Evolutionary conservation across 2,888 invertebrate species (phyloP).

Genomic region (Ferrisia virgata): DNA sequence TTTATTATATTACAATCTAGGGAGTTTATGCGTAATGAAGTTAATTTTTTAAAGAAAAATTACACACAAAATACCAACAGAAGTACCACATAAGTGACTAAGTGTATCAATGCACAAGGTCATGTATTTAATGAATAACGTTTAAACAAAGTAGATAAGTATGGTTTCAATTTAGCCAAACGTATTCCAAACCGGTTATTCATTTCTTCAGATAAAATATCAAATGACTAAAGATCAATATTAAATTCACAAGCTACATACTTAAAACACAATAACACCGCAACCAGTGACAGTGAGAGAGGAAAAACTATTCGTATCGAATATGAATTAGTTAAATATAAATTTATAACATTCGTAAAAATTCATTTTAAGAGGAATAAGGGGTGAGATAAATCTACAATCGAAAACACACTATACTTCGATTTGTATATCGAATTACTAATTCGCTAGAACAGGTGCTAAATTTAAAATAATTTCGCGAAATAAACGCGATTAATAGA

Average conservation of each 20-base stretch:
- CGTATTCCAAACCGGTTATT: slow-evolving; percentile 20
- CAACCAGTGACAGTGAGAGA: neutral
- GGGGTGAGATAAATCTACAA: slow-evolving; percentile 21
- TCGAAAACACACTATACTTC: neutral
- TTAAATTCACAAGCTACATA: neutral
- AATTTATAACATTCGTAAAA: neutral
- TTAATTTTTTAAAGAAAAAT: slow-evolving; percentile 3
- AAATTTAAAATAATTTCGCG: neutral
- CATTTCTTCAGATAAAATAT: slow-evolving; percentile 8
- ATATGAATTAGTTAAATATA: neutral
- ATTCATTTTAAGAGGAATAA: neutral
- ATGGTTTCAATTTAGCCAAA: slow-evolving; percentile 5
- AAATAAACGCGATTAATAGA: neutral
- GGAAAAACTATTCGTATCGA: neutral
- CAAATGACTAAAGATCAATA: slow-evolving; percentile 25
- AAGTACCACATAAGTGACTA: neutral
- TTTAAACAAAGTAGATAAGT: slow-evolving; percentile 15
- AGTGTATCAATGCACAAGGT: slow-evolving; percentile 24
- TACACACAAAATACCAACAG: slow-evolving; percentile 21
- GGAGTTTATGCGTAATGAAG: neutral
- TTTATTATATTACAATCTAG: neutral
- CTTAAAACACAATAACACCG: neutral
- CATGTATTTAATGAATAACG: slow-evolving; percentile 17
- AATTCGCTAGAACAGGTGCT: slow-evolving; percentile 15
- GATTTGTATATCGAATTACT: slow-evolving; percentile 5